A percentile compares a stretch with the other conserved stretches of the same genome.
These are phyloP conservation scores for Halyomorpha halys DNA, from an alignment of 1,140 invertebrate species.

Conservation along the genomic window DNA sequence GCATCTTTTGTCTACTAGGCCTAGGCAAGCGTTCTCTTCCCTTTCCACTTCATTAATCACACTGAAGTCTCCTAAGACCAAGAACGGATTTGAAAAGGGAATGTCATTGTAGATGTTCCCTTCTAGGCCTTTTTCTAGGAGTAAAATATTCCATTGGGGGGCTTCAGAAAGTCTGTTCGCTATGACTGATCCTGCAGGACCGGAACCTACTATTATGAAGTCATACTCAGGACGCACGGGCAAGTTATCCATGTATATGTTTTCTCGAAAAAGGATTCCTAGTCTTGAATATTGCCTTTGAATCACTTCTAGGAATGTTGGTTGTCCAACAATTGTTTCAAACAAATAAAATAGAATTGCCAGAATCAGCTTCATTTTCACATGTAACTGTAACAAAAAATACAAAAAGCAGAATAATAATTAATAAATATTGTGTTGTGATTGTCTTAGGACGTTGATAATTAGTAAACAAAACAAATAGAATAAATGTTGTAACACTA, in stretches of 20 bases:
- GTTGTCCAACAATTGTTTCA: too few relatives aligned
- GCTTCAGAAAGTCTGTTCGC: conserved; percentile 54
- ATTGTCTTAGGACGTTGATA: too few relatives aligned
- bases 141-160: conserved; percentile 43
- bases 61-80: conserved; percentile 59
- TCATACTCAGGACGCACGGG: conserved; percentile 46
- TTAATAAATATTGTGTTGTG: too few relatives aligned
- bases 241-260: conserved; percentile 22
- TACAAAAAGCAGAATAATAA: too few relatives aligned
- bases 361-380: too few relatives aligned
- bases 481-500: too few relatives aligned
- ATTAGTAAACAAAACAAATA: too few relatives aligned
- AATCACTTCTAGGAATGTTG: too few relatives aligned
- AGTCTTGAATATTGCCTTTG: too few relatives aligned
- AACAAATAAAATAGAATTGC: too few relatives aligned
- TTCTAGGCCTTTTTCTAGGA: conserved; percentile 62
- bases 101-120: conserved; percentile 44
- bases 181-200: conserved; percentile 57
- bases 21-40: conserved; percentile 25
- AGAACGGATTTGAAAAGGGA: conserved; percentile 44
- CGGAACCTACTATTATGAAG: conserved; percentile 31
- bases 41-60: conserved; percentile 68
- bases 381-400: too few relatives aligned
- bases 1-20: conserved; percentile 36
- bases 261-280: too few relatives aligned